Base-by-base conservation (phyloP, 2,113 vertebrate species). In the Pseudopodoces humilis region DNA sequence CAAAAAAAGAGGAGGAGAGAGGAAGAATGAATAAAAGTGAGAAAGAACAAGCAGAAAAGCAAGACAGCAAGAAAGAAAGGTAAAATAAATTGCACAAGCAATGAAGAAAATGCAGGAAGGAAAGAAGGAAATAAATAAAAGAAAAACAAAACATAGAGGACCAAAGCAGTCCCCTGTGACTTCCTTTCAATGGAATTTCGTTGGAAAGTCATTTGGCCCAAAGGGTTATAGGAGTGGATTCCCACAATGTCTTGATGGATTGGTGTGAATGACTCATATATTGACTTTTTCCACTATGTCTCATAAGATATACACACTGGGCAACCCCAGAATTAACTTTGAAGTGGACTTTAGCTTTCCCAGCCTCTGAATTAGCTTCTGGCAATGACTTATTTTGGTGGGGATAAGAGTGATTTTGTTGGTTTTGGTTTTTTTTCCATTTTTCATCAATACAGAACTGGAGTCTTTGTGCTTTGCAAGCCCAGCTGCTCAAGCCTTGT, bases 101-200 rank as follows among this genome's bases (percentile, higher is more conserved):
- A 31, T 43, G 35, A 56, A 39, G 11, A 50, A 81, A 78, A 60
- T 7, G 7, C 14, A 76, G 44, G 11, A 30, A 58, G 70, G 30
- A 25, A 58, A 67, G 19, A 68, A n/a, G 23, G 11, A 78, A 62
- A 59, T 6, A 80, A 74, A 78, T 17, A 67, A 69, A 72, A 80
- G 5, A 18, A 70, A 67, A 89, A 62, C 7, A 7, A 80, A 53
- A 19, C n/a, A 35, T 1, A 44, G 43, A 47, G 14, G 8, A 18
- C 17, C 41, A 50, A 69, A 77, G 27, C 21, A 53, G 11, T 60
- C 35, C 65, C 71, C 50, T 70, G 50, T 90, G 64, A 55, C 43
- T 75, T 84, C 22, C 27, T 94, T 91, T 94, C 77, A 83, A 20
- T 43, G 35, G 60, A 76, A 93, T 89, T 91, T 91, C 83, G 86